Percentiles rank a stretch among this genome's conserved stretches.
phyloP scores from a whole-genome alignment of 2,888 invertebrate genomes.

The Drosophila meridiana region DNA sequence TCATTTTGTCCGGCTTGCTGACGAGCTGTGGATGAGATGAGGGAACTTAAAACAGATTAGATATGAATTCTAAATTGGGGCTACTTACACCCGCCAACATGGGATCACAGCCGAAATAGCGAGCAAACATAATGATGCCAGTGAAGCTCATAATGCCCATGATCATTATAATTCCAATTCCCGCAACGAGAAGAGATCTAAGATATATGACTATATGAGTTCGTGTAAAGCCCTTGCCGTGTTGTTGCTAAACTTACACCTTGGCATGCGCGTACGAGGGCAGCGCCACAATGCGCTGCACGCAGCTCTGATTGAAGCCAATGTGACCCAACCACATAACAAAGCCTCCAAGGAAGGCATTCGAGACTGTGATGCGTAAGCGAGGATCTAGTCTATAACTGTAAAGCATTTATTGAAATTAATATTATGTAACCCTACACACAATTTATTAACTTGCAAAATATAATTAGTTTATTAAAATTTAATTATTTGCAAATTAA shows the following conservation, averaged over 20 bases:
- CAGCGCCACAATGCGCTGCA: conserved; percentile 89
- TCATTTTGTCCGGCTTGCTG: conserved; percentile 85
- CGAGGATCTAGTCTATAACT: conserved; percentile 88
- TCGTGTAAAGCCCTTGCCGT: background rate
- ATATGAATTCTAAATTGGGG: background rate
- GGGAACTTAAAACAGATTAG: rapidly evolving
- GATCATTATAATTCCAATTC: conserved; percentile 86
- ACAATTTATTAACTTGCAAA: too few relatives aligned
- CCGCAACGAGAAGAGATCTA: conserved; percentile 87
- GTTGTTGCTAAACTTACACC: conserved; percentile 79
- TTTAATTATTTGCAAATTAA: too few relatives aligned
- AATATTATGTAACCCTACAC: too few relatives aligned
- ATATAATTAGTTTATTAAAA: too few relatives aligned
- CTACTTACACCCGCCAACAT: conserved; percentile 85
- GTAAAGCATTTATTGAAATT: background rate
- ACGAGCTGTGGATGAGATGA: conserved; percentile 74
- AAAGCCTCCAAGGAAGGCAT: conserved; percentile 87
- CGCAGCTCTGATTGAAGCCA: conserved; percentile 90
- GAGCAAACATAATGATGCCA: conserved; percentile 87
- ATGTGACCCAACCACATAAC: conserved; percentile 88
- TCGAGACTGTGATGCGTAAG: conserved; percentile 88
- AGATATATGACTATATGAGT: background rate
- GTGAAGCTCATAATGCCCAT: conserved; percentile 87
- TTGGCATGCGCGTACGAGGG: conserved; percentile 87
- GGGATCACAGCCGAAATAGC: conserved; percentile 88